These are phyloP conservation scores for Lanius ludovicianus DNA, from an alignment of 2,113 vertebrate species.

Conservation along the genomic window DNA sequence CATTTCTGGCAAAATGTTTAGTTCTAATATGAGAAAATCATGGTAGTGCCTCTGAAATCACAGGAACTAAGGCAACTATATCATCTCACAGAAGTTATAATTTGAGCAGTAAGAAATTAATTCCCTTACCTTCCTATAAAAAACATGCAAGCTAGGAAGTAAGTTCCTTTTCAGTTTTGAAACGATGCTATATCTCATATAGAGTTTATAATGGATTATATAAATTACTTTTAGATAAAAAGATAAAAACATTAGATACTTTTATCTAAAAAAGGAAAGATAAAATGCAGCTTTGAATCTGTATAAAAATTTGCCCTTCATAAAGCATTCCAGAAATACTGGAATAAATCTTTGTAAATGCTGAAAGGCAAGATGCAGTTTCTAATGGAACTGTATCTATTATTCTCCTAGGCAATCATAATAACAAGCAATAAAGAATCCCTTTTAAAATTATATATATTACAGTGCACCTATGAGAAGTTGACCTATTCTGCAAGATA, in stretches of 20 bases:
- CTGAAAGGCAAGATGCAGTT: conserved; percentile 26
- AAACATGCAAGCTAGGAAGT: neutral
- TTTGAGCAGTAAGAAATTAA: neutral
- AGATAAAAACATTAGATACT: neutral
- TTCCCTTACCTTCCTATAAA: neutral
- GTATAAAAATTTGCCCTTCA: neutral
- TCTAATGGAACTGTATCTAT: conserved; percentile 33
- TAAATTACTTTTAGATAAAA: neutral
- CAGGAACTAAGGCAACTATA: neutral
- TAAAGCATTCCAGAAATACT: conserved; percentile 9
- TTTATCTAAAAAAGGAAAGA: neutral
- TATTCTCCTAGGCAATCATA: conserved; percentile 43
- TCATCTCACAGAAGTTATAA: neutral
- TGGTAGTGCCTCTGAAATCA: neutral
- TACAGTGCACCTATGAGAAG: conserved; percentile 21
- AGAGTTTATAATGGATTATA: neutral
- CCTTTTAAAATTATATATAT: conserved; percentile 37
- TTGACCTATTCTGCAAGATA: conserved; percentile 30
- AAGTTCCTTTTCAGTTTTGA: neutral
- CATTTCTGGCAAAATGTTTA: neutral
- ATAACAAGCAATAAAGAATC: conserved; percentile 54
- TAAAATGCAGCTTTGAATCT: neutral
- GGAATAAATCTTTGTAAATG: conserved; percentile 2
- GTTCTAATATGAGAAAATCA: neutral
- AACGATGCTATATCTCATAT: neutral